Conservation (phyloP, 1,140 invertebrate species). For the Globodera rostochiensis region DNA sequence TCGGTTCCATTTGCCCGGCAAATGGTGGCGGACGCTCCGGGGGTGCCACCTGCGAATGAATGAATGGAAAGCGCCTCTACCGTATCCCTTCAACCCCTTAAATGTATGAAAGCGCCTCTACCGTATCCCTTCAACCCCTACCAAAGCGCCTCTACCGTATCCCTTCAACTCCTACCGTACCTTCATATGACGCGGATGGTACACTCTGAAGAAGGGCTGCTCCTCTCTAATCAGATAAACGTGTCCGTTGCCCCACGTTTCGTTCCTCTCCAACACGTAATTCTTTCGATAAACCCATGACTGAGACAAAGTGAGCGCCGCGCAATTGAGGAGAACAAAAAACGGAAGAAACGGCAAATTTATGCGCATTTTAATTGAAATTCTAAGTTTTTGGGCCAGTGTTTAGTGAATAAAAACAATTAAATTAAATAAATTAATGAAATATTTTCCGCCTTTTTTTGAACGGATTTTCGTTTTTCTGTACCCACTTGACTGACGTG, state of each 20-base stretch:
- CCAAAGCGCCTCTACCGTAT: too few species aligned
- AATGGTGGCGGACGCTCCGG: conserved; percentile 6
- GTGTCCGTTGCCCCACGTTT: conserved; percentile 34
- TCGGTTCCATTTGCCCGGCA: neutral
- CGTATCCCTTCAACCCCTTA: too few species aligned
- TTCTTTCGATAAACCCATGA: conserved; percentile 15
- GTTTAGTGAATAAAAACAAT: neutral
- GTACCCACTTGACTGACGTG: too few species aligned
- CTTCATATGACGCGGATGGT: conserved; percentile 37
- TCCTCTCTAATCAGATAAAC: conserved; percentile 32
- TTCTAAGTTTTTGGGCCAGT: too few species aligned
- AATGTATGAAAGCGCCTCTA: too few species aligned
- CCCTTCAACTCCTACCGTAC: neutral
- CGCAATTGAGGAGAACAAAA: neutral
- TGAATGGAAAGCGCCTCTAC: too few species aligned
- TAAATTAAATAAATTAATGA: neutral
- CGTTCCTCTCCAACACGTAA: conserved; percentile 25
- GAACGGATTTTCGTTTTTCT: too few species aligned
- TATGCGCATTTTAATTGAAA: neutral
- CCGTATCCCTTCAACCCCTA: too few species aligned
- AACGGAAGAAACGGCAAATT: neutral
- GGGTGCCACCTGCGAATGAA: neutral
- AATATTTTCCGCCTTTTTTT: too few species aligned
- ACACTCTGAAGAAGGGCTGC: conserved; percentile 42
- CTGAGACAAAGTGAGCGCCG: neutral